These are phyloP conservation scores for Tachyglossus aculeatus DNA, from an alignment of 2,797 vertebrate genomes.

Conservation along the genomic window DNA sequence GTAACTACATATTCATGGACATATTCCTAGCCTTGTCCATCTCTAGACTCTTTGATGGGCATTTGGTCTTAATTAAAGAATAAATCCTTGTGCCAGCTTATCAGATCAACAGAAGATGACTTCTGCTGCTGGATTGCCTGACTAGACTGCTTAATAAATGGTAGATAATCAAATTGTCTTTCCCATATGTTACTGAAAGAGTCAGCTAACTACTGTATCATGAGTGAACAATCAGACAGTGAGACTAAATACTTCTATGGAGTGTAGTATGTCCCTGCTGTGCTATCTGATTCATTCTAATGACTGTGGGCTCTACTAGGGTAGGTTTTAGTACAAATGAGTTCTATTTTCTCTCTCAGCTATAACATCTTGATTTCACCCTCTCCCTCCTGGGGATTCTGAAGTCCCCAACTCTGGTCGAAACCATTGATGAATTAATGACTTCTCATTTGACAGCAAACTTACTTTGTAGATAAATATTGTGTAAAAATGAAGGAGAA, in stretches of 20 bases:
- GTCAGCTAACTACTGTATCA: neutral
- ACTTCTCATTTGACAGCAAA: slow-evolving; percentile 7
- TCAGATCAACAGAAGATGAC: slow-evolving; percentile 11
- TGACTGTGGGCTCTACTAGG: neutral
- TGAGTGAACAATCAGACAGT: neutral
- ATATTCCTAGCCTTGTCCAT: slow-evolving; percentile 15
- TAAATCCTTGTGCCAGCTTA: neutral
- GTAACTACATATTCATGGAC: neutral
- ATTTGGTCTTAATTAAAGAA: slow-evolving; percentile 48
- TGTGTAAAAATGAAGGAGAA: too few species aligned
- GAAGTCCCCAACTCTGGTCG: neutral
- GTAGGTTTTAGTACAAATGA: neutral
- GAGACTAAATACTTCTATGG: neutral
- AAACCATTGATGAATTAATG: neutral
- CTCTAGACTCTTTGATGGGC: neutral
- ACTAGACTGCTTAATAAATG: slow-evolving; percentile 12
- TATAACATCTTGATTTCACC: neutral
- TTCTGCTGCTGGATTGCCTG: neutral
- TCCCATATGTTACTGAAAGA: neutral
- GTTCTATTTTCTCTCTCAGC: neutral
- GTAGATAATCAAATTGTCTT: neutral
- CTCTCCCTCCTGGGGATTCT: neutral
- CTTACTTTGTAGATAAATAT: too few species aligned
- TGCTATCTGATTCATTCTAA: neutral
- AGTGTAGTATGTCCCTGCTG: neutral